phyloP scores from a whole-genome alignment of 2,797 vertebrate genomes.

The Coilia nasus region DNA sequence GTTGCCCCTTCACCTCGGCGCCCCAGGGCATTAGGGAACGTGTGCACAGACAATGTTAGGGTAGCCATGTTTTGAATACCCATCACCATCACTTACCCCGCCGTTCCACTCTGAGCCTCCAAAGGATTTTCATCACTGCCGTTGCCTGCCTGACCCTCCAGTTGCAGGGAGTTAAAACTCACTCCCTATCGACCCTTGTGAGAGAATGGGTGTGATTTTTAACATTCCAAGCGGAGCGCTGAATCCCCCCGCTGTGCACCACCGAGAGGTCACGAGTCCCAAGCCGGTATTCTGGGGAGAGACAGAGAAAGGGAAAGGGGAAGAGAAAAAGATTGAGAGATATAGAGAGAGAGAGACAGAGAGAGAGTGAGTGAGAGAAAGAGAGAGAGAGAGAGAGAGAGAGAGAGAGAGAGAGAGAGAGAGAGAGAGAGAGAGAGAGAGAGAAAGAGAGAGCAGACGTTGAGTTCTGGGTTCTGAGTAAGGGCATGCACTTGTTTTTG shows the following conservation, averaged over 20 bases:
- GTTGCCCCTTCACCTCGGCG: background rate
- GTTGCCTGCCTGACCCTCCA: conserved; percentile 12
- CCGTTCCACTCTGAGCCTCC: background rate
- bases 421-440: too few species aligned
- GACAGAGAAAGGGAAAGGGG: background rate
- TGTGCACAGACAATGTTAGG: background rate
- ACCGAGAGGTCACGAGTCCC: conserved; percentile 3
- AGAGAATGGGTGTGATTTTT: conserved; percentile 17
- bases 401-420: too few species aligned
- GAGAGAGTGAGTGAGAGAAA: too few species aligned
- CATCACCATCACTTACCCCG: background rate
- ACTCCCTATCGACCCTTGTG: conserved; percentile 4
- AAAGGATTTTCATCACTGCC: background rate
- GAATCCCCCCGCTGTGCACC: background rate
- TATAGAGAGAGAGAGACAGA: too few species aligned
- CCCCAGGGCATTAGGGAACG: background rate
- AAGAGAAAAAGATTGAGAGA: too few species aligned
- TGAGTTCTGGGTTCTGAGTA: too few species aligned
- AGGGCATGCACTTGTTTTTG: background rate
- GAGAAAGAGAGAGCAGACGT: too few species aligned
- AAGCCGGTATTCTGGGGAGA: background rate
- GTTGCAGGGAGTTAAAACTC: background rate
- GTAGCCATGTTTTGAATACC: conserved; percentile 3
- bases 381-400: too few species aligned
- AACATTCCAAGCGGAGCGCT: background rate